Conservation (phyloP, 2,113 vertebrate species). For the Axis porcinus region DNA sequence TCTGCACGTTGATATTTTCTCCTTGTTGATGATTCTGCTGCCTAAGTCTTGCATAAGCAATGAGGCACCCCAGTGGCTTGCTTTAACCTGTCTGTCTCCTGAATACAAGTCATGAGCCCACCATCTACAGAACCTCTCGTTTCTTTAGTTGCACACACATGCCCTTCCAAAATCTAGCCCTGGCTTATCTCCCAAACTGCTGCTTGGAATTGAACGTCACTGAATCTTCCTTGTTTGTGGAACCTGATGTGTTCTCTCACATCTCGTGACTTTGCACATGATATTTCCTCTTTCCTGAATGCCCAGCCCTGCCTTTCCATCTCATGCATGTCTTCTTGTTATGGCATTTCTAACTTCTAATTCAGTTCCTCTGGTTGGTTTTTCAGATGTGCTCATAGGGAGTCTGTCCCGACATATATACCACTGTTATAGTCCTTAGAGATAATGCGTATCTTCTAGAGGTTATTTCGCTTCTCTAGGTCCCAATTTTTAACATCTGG, state of each 20-base stretch:
- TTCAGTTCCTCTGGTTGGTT: not conserved
- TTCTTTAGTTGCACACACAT: not conserved
- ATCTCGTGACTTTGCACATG: rapidly evolving
- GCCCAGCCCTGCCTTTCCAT: rapidly evolving
- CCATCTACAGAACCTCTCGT: not conserved
- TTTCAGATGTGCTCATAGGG: not conserved
- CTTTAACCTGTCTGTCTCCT: not conserved
- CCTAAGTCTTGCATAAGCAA: not conserved
- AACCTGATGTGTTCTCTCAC: rapidly evolving
- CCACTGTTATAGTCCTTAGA: not conserved
- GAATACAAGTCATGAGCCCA: not conserved
- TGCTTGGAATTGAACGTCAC: not conserved
- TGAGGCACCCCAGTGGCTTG: not conserved
- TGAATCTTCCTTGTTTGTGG: not conserved
- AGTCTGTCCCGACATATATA: not conserved
- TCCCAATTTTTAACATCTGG: not conserved
- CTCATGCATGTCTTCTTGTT: not conserved
- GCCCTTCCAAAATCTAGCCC: not conserved
- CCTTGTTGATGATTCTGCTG: not conserved
- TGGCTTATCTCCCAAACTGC: not conserved
- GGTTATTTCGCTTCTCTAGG: not conserved
- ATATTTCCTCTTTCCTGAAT: not conserved
- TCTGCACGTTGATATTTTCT: not conserved
- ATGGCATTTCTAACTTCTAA: not conserved
- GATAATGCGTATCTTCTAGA: not conserved